phyloP scores from a whole-genome alignment of 1,140 invertebrate species.

The Neoseiulus cucumeris region DNA sequence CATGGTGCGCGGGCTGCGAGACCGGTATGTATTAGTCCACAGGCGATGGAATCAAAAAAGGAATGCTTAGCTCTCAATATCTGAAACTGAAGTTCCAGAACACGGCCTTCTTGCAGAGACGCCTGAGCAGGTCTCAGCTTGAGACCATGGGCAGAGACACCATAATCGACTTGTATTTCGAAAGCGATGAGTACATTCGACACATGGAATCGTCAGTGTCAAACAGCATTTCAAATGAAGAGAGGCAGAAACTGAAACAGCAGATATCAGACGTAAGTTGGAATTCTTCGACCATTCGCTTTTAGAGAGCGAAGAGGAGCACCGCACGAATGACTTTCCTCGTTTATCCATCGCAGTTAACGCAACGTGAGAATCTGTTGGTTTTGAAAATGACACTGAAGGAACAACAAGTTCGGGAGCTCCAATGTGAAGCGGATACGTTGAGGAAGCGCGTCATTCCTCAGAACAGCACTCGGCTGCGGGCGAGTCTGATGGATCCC shows the following conservation, averaged over 20 bases:
- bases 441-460: constrained; percentile 35
- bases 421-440: constrained; percentile 38
- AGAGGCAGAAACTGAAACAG: constrained; percentile 43
- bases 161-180: background rate
- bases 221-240: background rate
- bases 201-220: background rate
- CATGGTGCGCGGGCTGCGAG: too few species aligned
- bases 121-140: background rate
- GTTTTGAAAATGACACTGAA: background rate
- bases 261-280: constrained; percentile 61
- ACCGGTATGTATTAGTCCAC: too few species aligned
- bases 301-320: too few species aligned
- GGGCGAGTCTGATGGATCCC: constrained; percentile 71
- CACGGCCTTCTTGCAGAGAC: background rate
- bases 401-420: background rate
- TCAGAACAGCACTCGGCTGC: constrained; percentile 48
- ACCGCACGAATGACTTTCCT: too few species aligned
- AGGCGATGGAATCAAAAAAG: too few species aligned
- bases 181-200: background rate
- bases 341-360: background rate
- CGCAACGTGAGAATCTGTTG: background rate
- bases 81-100: too few species aligned
- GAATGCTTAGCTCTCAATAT: too few species aligned
- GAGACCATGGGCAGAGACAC: background rate
- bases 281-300: constrained; percentile 34